Evolutionary conservation across 2,888 invertebrate genomes (phyloP).

Genomic region (Phorcus lineatus): DNA sequence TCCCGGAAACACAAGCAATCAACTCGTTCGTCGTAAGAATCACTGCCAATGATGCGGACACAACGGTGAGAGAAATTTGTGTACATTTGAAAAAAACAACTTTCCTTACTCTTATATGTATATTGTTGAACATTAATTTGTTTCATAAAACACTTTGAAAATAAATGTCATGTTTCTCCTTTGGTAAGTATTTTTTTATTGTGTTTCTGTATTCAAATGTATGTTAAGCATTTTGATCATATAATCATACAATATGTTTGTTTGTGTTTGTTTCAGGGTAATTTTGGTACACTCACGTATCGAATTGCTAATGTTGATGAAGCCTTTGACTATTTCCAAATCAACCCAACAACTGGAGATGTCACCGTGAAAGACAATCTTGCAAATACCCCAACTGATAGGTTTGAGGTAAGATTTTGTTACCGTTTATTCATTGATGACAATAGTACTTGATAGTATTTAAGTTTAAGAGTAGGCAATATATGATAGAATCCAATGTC

Average conservation of each 20-base stretch:
- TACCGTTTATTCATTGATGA: no score
- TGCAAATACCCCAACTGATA: background rate
- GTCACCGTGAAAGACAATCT: background rate
- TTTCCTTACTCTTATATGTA: no score
- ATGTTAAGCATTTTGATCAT: no score
- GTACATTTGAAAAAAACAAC: background rate
- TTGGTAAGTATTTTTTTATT: no score
- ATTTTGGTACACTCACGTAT: background rate
- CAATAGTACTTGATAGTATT: no score
- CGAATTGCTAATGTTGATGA: background rate
- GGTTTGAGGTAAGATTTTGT: background rate
- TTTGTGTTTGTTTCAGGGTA: background rate
- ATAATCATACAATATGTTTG: background rate
- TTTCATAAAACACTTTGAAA: no score
- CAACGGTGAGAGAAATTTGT: constrained; percentile 41
- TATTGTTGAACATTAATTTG: no score
- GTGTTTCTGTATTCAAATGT: no score
- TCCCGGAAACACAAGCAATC: constrained; percentile 35
- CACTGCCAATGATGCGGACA: constrained; percentile 52
- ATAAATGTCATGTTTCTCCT: no score
- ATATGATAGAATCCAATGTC: no score
- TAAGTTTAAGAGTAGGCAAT: no score
- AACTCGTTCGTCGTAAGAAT: constrained; percentile 45
- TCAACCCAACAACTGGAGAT: background rate
- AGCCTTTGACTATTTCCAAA: background rate